phyloP scores from a whole-genome alignment of 2,797 vertebrate genomes.

The Acestrorhynchus altus region DNA sequence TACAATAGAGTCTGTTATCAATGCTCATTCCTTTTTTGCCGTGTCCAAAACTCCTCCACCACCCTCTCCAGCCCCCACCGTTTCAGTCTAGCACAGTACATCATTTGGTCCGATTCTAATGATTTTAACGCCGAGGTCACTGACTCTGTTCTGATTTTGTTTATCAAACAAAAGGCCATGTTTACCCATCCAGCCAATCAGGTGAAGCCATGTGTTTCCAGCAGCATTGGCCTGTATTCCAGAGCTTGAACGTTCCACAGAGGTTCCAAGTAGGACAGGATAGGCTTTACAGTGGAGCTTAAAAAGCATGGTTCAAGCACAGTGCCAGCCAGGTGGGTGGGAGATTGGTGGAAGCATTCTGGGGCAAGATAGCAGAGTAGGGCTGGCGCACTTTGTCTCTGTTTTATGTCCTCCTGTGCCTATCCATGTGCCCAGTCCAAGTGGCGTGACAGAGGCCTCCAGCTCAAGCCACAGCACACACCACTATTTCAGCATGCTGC shows the following conservation, averaged over 20 bases:
- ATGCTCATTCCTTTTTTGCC: not conserved
- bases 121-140: constrained; percentile 26
- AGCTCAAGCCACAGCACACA: constrained; percentile 29
- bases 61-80: not conserved
- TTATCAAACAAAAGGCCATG: constrained; percentile 51
- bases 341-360: constrained; percentile 29
- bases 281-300: constrained; percentile 15
- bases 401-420: constrained; percentile 21
- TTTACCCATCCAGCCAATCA: constrained; percentile 49
- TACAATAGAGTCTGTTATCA: constrained; percentile 4
- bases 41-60: not conserved
- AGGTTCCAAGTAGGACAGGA: constrained; percentile 49
- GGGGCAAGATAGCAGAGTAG: constrained; percentile 14
- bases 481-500: constrained; percentile 32
- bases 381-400: constrained; percentile 21
- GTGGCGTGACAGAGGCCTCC: constrained; percentile 37
- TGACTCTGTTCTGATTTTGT: constrained; percentile 44
- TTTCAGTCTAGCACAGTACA: constrained; percentile 10
- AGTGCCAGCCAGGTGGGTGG: constrained; percentile 13
- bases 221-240: constrained; percentile 25
- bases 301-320: constrained; percentile 28
- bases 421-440: constrained; percentile 58
- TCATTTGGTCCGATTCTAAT: constrained; percentile 10
- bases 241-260: constrained; percentile 9
- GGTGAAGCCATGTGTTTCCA: constrained; percentile 33